Evolutionary conservation across 1,140 invertebrate species (phyloP).

Genomic region (Cephus cinctus): DNA sequence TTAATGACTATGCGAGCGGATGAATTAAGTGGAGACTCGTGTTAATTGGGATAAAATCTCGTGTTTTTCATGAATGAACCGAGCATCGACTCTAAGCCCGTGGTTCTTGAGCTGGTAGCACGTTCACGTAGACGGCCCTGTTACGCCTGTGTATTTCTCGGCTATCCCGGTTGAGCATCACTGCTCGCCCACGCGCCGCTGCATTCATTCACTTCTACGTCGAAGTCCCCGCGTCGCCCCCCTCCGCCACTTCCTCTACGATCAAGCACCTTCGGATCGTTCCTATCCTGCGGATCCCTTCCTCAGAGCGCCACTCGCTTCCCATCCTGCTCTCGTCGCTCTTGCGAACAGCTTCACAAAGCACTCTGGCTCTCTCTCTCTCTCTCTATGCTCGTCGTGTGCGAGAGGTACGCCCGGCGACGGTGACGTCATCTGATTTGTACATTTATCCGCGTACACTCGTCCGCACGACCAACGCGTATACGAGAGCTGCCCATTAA

Average conservation of each 20-base stretch:
- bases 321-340: slow-evolving; percentile 17
- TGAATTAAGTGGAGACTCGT: slow-evolving; percentile 37
- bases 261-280: slow-evolving; percentile 4
- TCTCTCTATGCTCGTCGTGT: slow-evolving; percentile 5
- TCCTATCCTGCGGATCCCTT: slow-evolving; percentile 11
- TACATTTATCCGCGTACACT: slow-evolving; percentile 17
- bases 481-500: slow-evolving; percentile 25
- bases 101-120: slow-evolving; percentile 1
- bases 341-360: slow-evolving; percentile 17
- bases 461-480: slow-evolving; percentile 6
- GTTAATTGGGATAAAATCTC: slow-evolving; percentile 43
- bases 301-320: slow-evolving; percentile 2
- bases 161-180: slow-evolving; percentile 27
- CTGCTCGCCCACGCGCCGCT: slow-evolving; percentile 40
- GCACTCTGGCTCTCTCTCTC: slow-evolving; percentile 17
- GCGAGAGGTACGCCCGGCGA: slow-evolving; percentile 10
- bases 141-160: background rate
- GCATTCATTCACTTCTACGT: slow-evolving; percentile 49
- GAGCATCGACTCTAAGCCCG: slow-evolving; percentile 24
- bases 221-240: too few relatives aligned
- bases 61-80: slow-evolving; percentile 45
- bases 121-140: slow-evolving; percentile 4
- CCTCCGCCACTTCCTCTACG: slow-evolving; percentile 14
- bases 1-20: slow-evolving; percentile 24
- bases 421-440: slow-evolving; percentile 38